Percentiles rank a stretch among this genome's conserved stretches.
These are phyloP conservation scores for Tiliacea citrago DNA, from an alignment of 2,888 invertebrate species.

Conservation along the genomic window DNA sequence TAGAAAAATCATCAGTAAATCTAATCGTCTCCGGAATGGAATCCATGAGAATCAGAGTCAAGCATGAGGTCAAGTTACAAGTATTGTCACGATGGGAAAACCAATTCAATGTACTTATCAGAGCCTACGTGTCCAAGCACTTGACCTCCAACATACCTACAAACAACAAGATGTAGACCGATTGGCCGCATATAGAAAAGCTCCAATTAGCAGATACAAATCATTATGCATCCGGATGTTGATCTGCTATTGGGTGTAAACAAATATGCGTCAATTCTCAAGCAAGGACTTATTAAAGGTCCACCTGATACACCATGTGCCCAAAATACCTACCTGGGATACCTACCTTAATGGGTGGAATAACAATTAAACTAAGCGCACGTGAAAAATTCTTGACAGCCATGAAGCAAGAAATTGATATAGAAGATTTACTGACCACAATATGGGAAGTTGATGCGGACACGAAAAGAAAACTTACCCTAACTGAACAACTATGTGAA, in stretches of 20 bases:
- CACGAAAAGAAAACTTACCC: background rate
- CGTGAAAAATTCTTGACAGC: background rate
- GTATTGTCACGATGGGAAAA: constrained; percentile 33
- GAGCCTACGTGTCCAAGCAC: constrained; percentile 1
- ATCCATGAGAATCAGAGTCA: constrained; percentile 30
- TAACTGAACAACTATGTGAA: background rate
- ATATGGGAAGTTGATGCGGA: background rate
- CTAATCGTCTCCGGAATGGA: constrained; percentile 54
- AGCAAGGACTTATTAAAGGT: background rate
- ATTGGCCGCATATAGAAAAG: background rate
- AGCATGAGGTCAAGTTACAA: constrained; percentile 38
- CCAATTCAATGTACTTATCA: constrained; percentile 16
- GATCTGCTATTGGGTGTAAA: background rate
- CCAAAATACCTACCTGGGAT: background rate
- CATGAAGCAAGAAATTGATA: background rate
- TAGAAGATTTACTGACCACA: background rate
- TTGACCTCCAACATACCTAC: background rate
- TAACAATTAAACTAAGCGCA: background rate
- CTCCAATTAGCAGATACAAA: too few species aligned
- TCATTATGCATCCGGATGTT: too few species aligned
- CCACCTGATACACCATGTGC: background rate
- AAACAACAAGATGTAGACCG: too few species aligned
- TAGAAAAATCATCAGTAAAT: constrained; percentile 27
- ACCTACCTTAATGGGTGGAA: background rate
- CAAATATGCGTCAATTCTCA: background rate